Evolutionary conservation across 2,888 invertebrate species (phyloP).

Genomic region (Xanthostigma xanthostigma): DNA sequence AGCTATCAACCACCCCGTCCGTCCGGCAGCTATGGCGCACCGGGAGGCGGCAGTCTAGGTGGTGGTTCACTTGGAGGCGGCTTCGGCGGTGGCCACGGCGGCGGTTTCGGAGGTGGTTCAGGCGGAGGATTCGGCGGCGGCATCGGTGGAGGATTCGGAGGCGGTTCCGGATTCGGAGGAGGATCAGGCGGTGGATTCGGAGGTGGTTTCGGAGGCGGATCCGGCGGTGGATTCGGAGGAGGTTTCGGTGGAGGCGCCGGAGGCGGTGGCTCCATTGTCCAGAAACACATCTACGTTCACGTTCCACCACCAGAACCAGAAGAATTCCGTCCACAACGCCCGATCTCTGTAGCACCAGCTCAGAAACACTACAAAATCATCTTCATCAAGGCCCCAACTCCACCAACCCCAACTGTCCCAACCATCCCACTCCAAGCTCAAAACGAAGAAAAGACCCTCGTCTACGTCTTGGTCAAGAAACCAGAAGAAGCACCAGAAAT

Average conservation of each 20-base stretch:
- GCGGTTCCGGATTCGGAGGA: constrained; percentile 20
- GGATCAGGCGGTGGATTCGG: constrained; percentile 25
- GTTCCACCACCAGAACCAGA: constrained; percentile 81
- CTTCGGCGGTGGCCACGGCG: constrained; percentile 13
- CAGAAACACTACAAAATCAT: constrained; percentile 87
- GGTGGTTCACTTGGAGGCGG: constrained; percentile 15
- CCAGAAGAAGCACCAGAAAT: constrained; percentile 75
- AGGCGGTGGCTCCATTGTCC: constrained; percentile 48
- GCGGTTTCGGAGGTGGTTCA: constrained; percentile 19
- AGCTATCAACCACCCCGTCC: constrained; percentile 33
- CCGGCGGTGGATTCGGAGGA: constrained; percentile 28
- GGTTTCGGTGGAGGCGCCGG: constrained; percentile 32
- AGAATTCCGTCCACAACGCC: constrained; percentile 47
- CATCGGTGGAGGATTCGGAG: constrained; percentile 15
- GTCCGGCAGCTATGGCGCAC: constrained; percentile 27
- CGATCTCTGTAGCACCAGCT: constrained; percentile 53
- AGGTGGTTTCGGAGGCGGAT: constrained; percentile 23
- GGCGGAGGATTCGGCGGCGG: constrained; percentile 14
- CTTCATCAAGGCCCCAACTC: constrained; percentile 79
- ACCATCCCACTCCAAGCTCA: constrained; percentile 64
- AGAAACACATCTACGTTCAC: constrained; percentile 81
- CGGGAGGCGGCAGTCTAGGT: constrained; percentile 26
- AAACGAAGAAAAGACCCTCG: constrained; percentile 77
- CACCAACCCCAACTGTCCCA: constrained; percentile 62
- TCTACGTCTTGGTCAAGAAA: constrained; percentile 78